Percentiles rank a stretch among this genome's conserved stretches.
phyloP scores from a whole-genome alignment of 2,113 vertebrate genomes.

The Brachyhypopomus gauderio region DNA sequence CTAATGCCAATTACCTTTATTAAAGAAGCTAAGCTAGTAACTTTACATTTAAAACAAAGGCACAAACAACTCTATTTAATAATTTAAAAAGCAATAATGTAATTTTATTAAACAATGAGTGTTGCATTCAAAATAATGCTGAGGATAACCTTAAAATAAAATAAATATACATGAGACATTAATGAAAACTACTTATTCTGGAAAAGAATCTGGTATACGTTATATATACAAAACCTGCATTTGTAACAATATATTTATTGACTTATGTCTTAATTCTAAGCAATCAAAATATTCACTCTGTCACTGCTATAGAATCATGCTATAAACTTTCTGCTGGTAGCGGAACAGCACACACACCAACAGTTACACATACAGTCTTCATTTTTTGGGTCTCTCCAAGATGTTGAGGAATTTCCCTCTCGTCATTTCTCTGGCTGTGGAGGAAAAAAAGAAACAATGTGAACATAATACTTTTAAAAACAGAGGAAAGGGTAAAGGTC shows the following conservation, averaged over 20 bases:
- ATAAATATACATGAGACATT: slow-evolving; percentile 67
- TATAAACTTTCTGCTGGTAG: too few relatives aligned
- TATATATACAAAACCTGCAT: slow-evolving; percentile 17
- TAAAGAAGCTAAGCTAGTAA: not conserved
- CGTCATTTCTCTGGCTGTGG: slow-evolving; percentile 98
- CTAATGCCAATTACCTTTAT: not conserved
- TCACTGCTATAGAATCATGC: slow-evolving; percentile 25
- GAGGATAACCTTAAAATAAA: slow-evolving; percentile 44
- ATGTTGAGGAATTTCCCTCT: slow-evolving; percentile 98
- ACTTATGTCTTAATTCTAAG: not conserved
- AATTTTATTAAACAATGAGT: slow-evolving; percentile 45
- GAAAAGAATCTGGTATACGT: slow-evolving; percentile 25
- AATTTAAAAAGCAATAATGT: not conserved
- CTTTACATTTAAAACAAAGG: not conserved
- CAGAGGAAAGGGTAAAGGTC: not conserved
- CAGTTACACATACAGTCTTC: slow-evolving; percentile 50
- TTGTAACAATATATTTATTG: not conserved
- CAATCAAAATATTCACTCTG: slow-evolving; percentile 7
- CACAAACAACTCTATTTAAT: not conserved
- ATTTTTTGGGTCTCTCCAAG: slow-evolving; percentile 96
- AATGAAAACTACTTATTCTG: slow-evolving; percentile 41
- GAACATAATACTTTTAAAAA: not conserved
- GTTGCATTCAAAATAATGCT: slow-evolving; percentile 56
- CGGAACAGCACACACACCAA: not conserved
- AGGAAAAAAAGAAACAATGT: slow-evolving; percentile 30